Conservation (phyloP, 2,113 vertebrate genomes). For the Oreotrochilus melanogaster region DNA sequence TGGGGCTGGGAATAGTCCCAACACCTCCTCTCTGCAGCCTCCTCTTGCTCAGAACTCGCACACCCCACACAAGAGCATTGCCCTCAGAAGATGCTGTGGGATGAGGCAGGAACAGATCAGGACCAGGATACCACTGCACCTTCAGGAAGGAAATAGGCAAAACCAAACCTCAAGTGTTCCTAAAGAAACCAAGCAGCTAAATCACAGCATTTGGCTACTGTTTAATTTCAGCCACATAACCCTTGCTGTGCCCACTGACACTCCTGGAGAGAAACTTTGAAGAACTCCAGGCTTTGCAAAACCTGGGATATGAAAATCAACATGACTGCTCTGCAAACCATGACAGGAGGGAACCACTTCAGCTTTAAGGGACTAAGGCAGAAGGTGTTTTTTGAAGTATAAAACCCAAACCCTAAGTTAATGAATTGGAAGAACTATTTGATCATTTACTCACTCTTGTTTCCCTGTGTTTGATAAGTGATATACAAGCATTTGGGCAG, state of each 20-base stretch:
- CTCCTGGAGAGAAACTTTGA: not conserved
- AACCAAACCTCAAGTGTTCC: not conserved
- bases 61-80: not conserved
- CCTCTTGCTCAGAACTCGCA: not conserved
- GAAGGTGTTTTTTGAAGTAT: not conserved
- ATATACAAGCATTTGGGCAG: not conserved
- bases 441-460: not conserved
- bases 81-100: not conserved
- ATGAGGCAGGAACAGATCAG: not conserved
- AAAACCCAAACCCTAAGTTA: not conserved
- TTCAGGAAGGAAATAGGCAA: not conserved
- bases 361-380: not conserved
- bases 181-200: not conserved
- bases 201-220: not conserved
- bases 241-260: not conserved
- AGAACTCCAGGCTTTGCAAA: not conserved
- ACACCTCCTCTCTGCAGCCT: not conserved
- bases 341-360: not conserved
- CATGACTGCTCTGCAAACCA: not conserved
- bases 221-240: not conserved
- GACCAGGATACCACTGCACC: not conserved
- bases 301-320: not conserved
- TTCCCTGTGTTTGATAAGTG: not conserved
- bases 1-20: not conserved
- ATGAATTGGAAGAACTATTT: not conserved